phyloP scores from a whole-genome alignment of 2,888 invertebrate genomes.

The Himalopsyche japonica region DNA sequence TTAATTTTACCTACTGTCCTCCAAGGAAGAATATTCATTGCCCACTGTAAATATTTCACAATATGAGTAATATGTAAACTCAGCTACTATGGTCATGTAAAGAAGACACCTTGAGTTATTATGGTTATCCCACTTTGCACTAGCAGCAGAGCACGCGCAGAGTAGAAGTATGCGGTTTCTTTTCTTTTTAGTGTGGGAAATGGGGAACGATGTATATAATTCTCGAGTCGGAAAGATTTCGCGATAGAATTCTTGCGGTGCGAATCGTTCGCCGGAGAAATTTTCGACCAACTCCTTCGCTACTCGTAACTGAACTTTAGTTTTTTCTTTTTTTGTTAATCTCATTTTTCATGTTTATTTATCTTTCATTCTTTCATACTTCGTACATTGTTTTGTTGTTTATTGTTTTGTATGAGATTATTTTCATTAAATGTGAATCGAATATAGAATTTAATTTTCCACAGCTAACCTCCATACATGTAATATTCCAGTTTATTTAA shows the following conservation, averaged over 20 bases:
- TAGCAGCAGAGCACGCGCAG: background rate
- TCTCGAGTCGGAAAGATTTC: background rate
- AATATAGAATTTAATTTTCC: too few relatives aligned
- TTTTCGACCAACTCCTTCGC: background rate
- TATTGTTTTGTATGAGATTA: too few relatives aligned
- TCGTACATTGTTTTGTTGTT: too few relatives aligned
- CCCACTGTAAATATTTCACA: too few relatives aligned
- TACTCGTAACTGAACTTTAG: slow-evolving; percentile 12
- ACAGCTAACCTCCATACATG: too few relatives aligned
- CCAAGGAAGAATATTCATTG: too few relatives aligned
- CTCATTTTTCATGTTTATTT: background rate
- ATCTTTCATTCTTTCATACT: background rate
- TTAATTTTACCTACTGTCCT: too few relatives aligned
- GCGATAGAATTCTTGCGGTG: background rate
- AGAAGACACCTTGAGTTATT: background rate
- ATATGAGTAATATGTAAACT: too few relatives aligned
- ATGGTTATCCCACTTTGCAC: background rate
- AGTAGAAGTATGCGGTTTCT: background rate
- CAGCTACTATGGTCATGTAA: too few relatives aligned
- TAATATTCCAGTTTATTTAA: too few relatives aligned
- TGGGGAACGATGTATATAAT: background rate
- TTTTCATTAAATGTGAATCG: too few relatives aligned
- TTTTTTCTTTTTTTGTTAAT: slow-evolving; percentile 11
- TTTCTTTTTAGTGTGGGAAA: background rate
- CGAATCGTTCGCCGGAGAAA: background rate